Conservation (phyloP, 2,888 invertebrate genomes). For the Clivina fossor region DNA sequence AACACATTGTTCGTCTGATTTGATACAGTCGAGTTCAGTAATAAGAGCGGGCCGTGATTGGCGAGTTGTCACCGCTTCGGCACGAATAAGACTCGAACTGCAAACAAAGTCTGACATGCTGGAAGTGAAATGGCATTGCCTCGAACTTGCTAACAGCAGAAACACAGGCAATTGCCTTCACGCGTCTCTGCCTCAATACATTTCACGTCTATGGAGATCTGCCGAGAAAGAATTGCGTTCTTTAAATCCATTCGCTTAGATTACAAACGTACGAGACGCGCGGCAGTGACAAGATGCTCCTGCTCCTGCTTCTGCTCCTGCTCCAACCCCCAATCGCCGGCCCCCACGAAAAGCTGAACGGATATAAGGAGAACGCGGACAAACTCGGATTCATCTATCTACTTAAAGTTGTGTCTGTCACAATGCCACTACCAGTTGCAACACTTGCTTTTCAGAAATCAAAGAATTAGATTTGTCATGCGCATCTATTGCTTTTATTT, state of each 20-base stretch:
- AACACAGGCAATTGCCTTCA: too few relatives aligned
- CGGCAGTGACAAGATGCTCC: not conserved
- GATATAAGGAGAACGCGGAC: too few relatives aligned
- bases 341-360: too few relatives aligned
- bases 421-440: not conserved
- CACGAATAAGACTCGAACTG: too few relatives aligned
- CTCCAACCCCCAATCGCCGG: too few relatives aligned
- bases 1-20: too few relatives aligned
- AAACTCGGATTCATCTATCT: constrained; percentile 12
- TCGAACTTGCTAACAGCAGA: too few relatives aligned
- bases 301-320: too few relatives aligned
- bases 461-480: not conserved
- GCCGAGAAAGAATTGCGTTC: constrained; percentile 21
- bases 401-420: constrained; percentile 3
- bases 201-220: constrained; percentile 25
- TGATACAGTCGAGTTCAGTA: not conserved
- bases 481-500: too few relatives aligned
- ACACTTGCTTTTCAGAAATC: not conserved
- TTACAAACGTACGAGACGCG: constrained; percentile 22
- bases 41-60: not conserved
- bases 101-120: too few relatives aligned
- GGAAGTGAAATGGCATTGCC: too few relatives aligned
- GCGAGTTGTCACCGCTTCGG: not conserved
- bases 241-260: constrained; percentile 25
- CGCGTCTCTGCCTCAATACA: constrained; percentile 25